Conservation (phyloP, 2,797 vertebrate species). For the Trachops cirrhosus region DNA sequence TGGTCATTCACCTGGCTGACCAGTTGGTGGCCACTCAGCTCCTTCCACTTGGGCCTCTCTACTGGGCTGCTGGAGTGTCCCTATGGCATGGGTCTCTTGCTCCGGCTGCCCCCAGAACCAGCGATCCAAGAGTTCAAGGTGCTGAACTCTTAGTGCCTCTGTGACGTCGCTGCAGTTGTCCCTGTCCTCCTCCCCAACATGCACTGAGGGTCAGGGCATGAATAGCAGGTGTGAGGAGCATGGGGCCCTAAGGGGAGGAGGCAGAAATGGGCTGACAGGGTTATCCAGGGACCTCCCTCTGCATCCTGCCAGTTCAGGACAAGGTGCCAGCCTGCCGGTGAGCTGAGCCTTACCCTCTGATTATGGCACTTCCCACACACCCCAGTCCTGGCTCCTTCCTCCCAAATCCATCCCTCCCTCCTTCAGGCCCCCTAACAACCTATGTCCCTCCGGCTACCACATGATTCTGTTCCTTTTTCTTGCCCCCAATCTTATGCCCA, state of each 20-base stretch:
- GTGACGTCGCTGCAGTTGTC: neutral
- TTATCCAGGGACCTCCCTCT: neutral
- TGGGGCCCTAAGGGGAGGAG: neutral
- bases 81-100: neutral
- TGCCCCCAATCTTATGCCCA: neutral
- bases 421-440: neutral
- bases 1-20: neutral
- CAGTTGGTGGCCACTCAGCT: too few species aligned
- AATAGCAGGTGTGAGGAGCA: neutral
- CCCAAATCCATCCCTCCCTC: neutral
- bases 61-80: neutral
- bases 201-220: neutral
- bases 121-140: neutral
- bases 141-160: neutral
- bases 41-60: neutral
- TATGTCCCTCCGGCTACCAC: neutral
- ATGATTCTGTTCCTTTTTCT: neutral
- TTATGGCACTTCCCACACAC: neutral
- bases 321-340: neutral
- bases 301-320: neutral
- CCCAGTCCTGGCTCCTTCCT: neutral
- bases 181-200: too few species aligned
- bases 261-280: neutral
- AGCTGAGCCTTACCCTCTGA: neutral
- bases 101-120: neutral